These are phyloP conservation scores for Ditula angustiorana DNA, from an alignment of 2,888 invertebrate species.

Conservation along the genomic window DNA sequence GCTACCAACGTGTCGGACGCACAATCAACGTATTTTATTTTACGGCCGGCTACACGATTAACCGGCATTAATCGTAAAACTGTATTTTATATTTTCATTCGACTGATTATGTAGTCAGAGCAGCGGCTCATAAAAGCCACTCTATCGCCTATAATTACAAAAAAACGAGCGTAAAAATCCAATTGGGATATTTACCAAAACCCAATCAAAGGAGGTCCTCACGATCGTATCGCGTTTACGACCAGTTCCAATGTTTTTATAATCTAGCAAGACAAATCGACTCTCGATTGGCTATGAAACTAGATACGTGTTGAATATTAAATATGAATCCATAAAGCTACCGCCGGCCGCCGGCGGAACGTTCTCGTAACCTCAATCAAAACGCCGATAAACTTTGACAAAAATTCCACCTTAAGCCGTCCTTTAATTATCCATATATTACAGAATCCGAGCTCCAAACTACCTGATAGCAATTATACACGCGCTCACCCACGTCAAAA, in stretches of 20 bases:
- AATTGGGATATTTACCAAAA: constrained; percentile 51
- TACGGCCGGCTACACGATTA: constrained; percentile 32
- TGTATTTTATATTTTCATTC: constrained; percentile 40
- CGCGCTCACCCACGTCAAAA: constrained; percentile 84
- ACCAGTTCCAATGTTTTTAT: constrained; percentile 71
- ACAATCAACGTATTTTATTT: constrained; percentile 36
- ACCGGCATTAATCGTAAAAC: constrained; percentile 38
- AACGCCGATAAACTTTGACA: constrained; percentile 84
- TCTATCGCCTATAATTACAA: constrained; percentile 39
- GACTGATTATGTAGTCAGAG: constrained; percentile 36
- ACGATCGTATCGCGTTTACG: constrained; percentile 69
- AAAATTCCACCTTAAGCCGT: constrained; percentile 84
- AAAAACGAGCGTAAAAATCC: constrained; percentile 39
- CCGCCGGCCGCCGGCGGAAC: constrained; percentile 62
- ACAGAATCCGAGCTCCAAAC: constrained; percentile 74
- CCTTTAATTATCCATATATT: constrained; percentile 85
- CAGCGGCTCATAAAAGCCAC: constrained; percentile 25
- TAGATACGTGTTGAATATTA: constrained; percentile 59
- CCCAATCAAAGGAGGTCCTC: constrained; percentile 71
- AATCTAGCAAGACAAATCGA: constrained; percentile 79
- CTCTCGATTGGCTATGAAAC: constrained; percentile 63
- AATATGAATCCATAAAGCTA: constrained; percentile 76
- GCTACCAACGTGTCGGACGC: constrained; percentile 37
- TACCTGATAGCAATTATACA: constrained; percentile 84
- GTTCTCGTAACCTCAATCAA: constrained; percentile 83